A percentile compares a stretch with the other conserved stretches of the same genome.
These are phyloP conservation scores for Cyanoderma ruficeps DNA, from an alignment of 2,113 vertebrate genomes.

Conservation along the genomic window DNA sequence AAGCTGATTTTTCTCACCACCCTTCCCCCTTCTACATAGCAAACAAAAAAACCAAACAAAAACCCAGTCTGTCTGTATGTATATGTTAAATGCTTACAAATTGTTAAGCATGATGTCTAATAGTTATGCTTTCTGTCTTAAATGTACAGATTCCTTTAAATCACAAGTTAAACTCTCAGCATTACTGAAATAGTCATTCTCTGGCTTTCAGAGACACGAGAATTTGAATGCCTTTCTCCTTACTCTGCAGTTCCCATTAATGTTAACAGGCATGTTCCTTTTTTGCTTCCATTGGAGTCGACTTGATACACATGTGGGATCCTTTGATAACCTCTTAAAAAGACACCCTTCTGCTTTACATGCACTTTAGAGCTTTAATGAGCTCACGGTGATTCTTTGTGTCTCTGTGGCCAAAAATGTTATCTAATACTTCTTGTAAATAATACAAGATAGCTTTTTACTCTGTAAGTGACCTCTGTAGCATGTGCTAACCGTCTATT, in stretches of 20 bases:
- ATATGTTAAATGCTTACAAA: not conserved
- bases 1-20: not conserved
- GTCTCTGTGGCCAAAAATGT: not conserved
- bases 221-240: not conserved
- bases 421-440: slow-evolving; percentile 47
- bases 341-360: slow-evolving; percentile 39
- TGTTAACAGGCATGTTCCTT: not conserved
- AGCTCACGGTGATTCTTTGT: not conserved
- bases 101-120: not conserved
- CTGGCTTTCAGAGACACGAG: not conserved
- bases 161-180: not conserved
- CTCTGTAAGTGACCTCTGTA: not conserved
- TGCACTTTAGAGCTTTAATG: slow-evolving; percentile 29
- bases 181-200: not conserved
- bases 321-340: slow-evolving; percentile 56
- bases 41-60: not conserved
- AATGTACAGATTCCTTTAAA: not conserved
- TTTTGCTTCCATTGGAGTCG: not conserved
- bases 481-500: not conserved
- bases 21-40: not conserved
- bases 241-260: not conserved
- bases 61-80: not conserved
- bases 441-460: slow-evolving; percentile 35
- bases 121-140: not conserved
- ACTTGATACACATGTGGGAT: not conserved